phyloP scores from a whole-genome alignment of 2,113 vertebrate species.

The Hymenochirus boettgeri region DNA sequence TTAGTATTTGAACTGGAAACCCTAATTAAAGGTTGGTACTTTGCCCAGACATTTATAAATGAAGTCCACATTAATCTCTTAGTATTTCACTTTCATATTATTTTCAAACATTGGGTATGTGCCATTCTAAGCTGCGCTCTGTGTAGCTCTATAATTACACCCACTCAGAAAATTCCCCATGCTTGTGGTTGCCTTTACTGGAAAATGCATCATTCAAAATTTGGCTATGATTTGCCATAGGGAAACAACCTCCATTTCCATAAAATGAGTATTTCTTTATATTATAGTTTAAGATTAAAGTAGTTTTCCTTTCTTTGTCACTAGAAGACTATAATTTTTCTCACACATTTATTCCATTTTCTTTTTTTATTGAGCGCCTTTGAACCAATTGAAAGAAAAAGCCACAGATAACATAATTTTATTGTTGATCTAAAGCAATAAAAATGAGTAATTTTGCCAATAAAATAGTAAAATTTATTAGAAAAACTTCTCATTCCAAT shows the following conservation, averaged over 20 bases:
- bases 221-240: not conserved
- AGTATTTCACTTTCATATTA: slow-evolving; percentile 5
- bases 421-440: too few species aligned
- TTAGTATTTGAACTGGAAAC: slow-evolving; percentile 4
- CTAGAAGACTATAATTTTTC: too few species aligned
- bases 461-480: too few species aligned
- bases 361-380: too few species aligned
- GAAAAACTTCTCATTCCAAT: too few species aligned
- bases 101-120: slow-evolving; percentile 7
- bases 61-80: slow-evolving; percentile 9
- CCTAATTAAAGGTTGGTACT: not conserved
- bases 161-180: not conserved
- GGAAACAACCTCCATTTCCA: not conserved
- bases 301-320: not conserved
- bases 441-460: too few species aligned
- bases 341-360: too few species aligned
- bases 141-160: slow-evolving; percentile 5
- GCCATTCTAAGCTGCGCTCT: not conserved
- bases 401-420: too few species aligned
- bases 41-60: slow-evolving; percentile 7
- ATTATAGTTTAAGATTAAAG: not conserved
- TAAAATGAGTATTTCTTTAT: not conserved
- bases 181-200: slow-evolving; percentile 1
- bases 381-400: too few species aligned
- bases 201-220: slow-evolving; percentile 8